These are phyloP conservation scores for Bimastos eiseni DNA, from an alignment of 2,888 invertebrate species.

Conservation along the genomic window DNA sequence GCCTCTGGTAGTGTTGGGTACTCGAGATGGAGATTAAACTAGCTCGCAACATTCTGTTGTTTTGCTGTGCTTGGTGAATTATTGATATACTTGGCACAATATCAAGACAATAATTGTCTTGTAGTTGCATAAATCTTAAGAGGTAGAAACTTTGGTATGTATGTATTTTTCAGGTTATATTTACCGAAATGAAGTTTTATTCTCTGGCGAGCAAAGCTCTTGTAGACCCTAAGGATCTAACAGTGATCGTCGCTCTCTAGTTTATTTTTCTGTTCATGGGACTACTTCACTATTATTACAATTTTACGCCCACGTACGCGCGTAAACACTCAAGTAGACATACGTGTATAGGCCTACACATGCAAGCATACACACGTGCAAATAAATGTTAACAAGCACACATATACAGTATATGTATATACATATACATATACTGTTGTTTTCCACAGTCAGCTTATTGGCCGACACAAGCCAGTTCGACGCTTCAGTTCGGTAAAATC, in stretches of 20 bases:
- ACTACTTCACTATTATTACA: background rate
- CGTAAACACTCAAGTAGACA: background rate
- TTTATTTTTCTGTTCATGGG: background rate
- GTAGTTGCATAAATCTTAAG: background rate
- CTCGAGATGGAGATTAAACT: too few relatives aligned
- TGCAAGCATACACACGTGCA: background rate
- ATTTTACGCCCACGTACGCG: background rate
- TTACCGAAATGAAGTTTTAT: background rate
- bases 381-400: too few relatives aligned
- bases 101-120: background rate
- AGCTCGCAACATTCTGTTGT: too few relatives aligned
- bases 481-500: background rate
- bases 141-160: background rate
- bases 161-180: background rate
- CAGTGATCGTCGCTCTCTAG: background rate
- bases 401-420: too few relatives aligned
- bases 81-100: too few relatives aligned
- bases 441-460: background rate
- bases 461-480: background rate
- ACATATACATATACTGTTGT: background rate
- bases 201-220: background rate
- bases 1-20: too few relatives aligned
- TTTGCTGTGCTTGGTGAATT: too few relatives aligned
- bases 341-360: background rate
- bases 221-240: background rate